phyloP scores from a whole-genome alignment of 2,888 invertebrate species.

The Temnothorax unifasciatus region DNA sequence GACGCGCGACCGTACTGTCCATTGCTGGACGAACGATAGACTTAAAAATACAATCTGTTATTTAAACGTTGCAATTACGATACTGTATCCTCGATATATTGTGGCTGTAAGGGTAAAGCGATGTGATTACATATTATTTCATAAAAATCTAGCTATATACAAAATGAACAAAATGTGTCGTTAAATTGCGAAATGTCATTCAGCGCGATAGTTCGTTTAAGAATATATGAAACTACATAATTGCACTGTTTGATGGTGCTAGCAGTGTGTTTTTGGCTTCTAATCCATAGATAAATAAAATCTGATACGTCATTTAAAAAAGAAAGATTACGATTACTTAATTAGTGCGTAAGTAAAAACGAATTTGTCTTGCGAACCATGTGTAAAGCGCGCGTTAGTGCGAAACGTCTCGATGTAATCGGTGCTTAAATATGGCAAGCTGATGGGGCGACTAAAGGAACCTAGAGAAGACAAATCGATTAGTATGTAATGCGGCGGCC shows the following conservation, averaged over 20 bases:
- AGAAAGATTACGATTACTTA: constrained; percentile 71
- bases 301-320: constrained; percentile 62
- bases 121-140: constrained; percentile 63
- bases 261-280: constrained; percentile 70
- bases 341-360: constrained; percentile 72
- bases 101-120: constrained; percentile 88
- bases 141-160: constrained; percentile 56
- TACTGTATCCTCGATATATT: constrained; percentile 87
- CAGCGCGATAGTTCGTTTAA: constrained; percentile 63
- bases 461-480: constrained; percentile 74
- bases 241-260: constrained; percentile 64
- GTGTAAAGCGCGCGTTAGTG: constrained; percentile 61
- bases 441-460: constrained; percentile 66
- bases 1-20: constrained; percentile 45
- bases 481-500: constrained; percentile 72
- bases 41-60: constrained; percentile 63
- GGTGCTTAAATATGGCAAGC: constrained; percentile 75
- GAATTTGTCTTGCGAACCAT: constrained; percentile 67
- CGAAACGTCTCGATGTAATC: constrained; percentile 67
- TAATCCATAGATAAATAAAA: constrained; percentile 68
- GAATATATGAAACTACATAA: constrained; percentile 63
- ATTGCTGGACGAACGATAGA: constrained; percentile 51
- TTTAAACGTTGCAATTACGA: constrained; percentile 60
- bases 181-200: constrained; percentile 55
- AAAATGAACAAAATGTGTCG: constrained; percentile 52